Conservation (phyloP, 2,797 vertebrate species). For the Danio jaintianensis region DNA sequence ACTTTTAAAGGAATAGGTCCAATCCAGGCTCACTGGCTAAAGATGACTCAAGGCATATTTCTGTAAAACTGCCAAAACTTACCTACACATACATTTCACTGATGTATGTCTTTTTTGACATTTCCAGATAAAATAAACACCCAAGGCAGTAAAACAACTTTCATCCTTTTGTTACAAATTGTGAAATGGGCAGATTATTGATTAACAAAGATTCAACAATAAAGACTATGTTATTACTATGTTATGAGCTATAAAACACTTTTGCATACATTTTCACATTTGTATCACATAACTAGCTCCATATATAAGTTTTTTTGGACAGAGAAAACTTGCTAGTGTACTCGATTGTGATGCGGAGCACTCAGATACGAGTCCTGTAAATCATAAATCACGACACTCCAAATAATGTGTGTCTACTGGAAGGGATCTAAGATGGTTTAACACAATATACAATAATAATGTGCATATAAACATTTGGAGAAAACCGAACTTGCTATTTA, state of each 20-base stretch:
- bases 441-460: no score
- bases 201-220: not conserved
- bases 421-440: not conserved
- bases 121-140: not conserved
- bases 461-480: not conserved
- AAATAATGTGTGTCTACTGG: not conserved
- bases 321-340: not conserved
- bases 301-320: not conserved
- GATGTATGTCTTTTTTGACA: not conserved
- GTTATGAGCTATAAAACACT: not conserved
- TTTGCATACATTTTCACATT: not conserved
- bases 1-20: slow-evolving; percentile 14
- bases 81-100: not conserved
- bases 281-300: not conserved
- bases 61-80: not conserved
- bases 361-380: not conserved
- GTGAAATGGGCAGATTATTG: slow-evolving; percentile 4
- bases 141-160: not conserved
- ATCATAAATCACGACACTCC: not conserved
- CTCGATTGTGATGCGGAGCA: not conserved
- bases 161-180: not conserved
- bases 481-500: not conserved
- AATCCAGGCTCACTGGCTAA: not conserved
- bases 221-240: not conserved
- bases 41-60: not conserved